These are phyloP conservation scores for Coendou prehensilis DNA, from an alignment of 2,797 vertebrate genomes.

Conservation along the genomic window DNA sequence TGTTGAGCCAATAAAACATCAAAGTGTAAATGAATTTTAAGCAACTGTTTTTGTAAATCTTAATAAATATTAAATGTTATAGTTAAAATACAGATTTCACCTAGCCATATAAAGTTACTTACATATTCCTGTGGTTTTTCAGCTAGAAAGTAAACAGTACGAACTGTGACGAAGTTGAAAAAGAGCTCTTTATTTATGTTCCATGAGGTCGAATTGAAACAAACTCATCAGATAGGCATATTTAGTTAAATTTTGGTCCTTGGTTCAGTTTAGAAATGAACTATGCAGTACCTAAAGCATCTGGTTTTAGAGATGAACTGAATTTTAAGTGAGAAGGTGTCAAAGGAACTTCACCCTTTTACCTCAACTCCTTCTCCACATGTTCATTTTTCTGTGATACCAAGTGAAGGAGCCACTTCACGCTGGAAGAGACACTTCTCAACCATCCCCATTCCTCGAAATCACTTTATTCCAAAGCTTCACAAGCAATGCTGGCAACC, in stretches of 20 bases:
- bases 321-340: not conserved
- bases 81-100: not conserved
- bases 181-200: not conserved
- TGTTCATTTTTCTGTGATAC: not conserved
- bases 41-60: constrained; percentile 6
- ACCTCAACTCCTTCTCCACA: fast-evolving
- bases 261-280: not conserved
- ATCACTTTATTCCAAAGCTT: not conserved
- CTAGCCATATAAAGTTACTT: not conserved
- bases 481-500: not conserved
- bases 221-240: not conserved
- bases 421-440: not conserved
- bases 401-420: not conserved
- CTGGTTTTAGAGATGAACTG: constrained; percentile 31
- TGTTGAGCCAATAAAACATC: constrained; percentile 74
- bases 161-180: not conserved
- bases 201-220: not conserved
- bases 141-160: not conserved
- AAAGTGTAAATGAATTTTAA: constrained; percentile 18
- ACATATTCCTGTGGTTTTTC: not conserved
- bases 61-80: constrained; percentile 22
- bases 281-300: not conserved
- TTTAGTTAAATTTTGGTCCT: not conserved
- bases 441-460: not conserved
- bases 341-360: not conserved